phyloP scores from a whole-genome alignment of 2,113 vertebrate species.

The Tragelaphus buxtoni region DNA sequence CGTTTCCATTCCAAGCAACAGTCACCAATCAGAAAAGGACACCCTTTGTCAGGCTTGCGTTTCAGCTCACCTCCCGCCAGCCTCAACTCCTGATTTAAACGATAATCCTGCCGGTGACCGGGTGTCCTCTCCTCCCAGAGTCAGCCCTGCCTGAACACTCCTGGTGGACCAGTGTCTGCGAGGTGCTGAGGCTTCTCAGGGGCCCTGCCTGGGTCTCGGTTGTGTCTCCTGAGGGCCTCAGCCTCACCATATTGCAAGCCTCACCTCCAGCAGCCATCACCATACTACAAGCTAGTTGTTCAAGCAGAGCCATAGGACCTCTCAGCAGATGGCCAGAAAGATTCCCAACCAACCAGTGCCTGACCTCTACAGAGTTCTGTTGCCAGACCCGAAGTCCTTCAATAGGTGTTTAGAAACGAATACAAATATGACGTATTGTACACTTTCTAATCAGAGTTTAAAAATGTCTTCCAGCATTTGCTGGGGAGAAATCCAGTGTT shows the following conservation, averaged over 20 bases:
- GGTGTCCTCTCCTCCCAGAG: background rate
- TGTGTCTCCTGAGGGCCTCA: background rate
- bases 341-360: background rate
- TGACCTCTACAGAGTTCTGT: background rate
- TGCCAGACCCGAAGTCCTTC: background rate
- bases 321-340: background rate
- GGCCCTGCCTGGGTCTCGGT: accelerated
- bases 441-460: background rate
- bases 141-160: background rate
- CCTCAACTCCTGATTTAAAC: background rate
- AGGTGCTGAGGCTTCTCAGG: background rate
- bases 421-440: background rate
- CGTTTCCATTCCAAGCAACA: background rate
- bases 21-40: background rate
- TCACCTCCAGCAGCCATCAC: too few relatives aligned
- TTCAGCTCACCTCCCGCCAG: background rate
- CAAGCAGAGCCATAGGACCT: background rate
- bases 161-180: accelerated
- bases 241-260: background rate
- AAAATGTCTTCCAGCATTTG: background rate
- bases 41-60: background rate
- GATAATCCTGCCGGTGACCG: background rate
- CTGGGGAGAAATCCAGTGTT: background rate
- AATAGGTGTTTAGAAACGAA: background rate
- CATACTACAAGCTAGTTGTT: background rate